Evolutionary conservation across 1,140 invertebrate genomes (phyloP), one percentile per base, ranked within the genome.

Genomic region (Laupala kohalensis): DNA sequence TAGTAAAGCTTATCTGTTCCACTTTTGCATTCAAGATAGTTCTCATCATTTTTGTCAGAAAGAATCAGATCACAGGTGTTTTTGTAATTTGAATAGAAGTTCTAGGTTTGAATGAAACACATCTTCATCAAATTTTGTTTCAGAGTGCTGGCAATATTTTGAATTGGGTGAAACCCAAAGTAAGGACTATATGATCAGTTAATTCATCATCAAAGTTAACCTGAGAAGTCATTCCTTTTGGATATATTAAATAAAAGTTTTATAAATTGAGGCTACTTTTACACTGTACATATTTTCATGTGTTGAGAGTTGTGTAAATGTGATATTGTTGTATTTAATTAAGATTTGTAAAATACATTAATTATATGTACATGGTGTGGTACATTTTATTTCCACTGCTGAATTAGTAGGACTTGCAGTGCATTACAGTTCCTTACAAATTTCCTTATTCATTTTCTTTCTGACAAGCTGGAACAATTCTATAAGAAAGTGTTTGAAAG

Each of bases 81-180:
- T 53, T 9, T 53, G 37, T 53, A 53, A 19, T 53, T 13, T 19
- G 19, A 13, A 53, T 13, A 13, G 19, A 53, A 53, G 4, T 53
- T 53, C 19, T 9, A 53, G 19, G 19, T 53, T 53, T 13, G 37
- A 53, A 53, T 53, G 37, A 53, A 53, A 19, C 9, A 19, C 37
- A 13, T 53, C 19, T 53, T 53, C 37, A 66, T n/a, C 13, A 25
- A 25, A 66, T 70, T 6, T 70, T 53, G 23, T 70, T 70, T 70
- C 25, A 70, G 69, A 70, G 3, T 4, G 37, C 69, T 63, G 69
- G 53, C 37, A 64, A 70, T 64, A 70, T 70, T 70, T 64, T 70
- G 53, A 70, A 24, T 64, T 62, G 25, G 19, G 24, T 25, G n/a
- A 64, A 64, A 53, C 37, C 6, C 53, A 70, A 70, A 70, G 37